phyloP scores from a whole-genome alignment of 1,140 invertebrate genomes.

The Macrotrachela quadricornifera region DNA sequence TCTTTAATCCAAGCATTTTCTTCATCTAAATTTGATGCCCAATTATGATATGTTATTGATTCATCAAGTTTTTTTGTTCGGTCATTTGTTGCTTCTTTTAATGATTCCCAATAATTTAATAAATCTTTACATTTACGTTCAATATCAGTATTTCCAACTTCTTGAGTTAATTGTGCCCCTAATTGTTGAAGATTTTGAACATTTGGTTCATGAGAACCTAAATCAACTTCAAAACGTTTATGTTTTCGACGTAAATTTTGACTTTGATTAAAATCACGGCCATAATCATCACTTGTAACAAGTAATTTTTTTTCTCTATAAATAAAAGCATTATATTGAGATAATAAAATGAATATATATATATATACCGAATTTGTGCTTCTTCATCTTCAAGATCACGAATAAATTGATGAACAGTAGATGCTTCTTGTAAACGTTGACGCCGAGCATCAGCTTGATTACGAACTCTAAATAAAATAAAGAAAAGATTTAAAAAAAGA shows the following conservation, averaged over 20 bases:
- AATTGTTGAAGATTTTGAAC: constrained; percentile 67
- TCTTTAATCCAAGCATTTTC: constrained; percentile 98
- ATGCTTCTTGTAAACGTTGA: constrained; percentile 69
- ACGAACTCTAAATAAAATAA: constrained; percentile 34
- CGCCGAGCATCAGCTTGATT: constrained; percentile 73
- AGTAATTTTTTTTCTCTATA: constrained; percentile 86
- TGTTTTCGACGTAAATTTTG: constrained; percentile 98
- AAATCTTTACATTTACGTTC: constrained; percentile 53
- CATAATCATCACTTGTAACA: constrained; percentile 85
- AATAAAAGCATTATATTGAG: too few species aligned
- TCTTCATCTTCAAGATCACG: constrained; percentile 97
- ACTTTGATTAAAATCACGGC: constrained; percentile 88
- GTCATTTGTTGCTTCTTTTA: constrained; percentile 14
- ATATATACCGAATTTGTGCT: constrained; percentile 50
- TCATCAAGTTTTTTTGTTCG: constrained; percentile 78
- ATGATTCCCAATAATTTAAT: constrained; percentile 27
- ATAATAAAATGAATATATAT: too few species aligned
- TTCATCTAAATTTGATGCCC: constrained; percentile 89
- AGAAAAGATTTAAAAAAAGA: too few species aligned
- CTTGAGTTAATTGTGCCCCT: constrained; percentile 20
- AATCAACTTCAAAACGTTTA: constrained; percentile 91
- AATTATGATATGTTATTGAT: constrained; percentile 82
- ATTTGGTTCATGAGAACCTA: constrained; percentile 67
- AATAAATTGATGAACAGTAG: constrained; percentile 96
- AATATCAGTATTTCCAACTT: constrained; percentile 80